Conservation (phyloP, 2,113 vertebrate species). For the Triplophysa siluroides region DNA sequence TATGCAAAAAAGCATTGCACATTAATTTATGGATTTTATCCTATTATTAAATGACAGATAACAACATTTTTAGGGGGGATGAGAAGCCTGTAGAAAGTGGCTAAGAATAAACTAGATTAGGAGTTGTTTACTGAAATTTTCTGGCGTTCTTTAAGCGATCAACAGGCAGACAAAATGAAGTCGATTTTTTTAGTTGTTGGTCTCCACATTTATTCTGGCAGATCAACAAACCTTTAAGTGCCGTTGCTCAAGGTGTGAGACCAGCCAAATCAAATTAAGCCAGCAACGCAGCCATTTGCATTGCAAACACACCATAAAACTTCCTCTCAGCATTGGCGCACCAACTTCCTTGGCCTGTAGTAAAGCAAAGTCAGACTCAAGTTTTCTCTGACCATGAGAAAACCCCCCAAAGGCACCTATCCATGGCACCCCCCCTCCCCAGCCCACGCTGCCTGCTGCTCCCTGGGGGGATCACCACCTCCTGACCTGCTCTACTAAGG, state of each 20-base stretch:
- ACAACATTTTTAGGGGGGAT: no score
- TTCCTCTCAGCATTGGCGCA: neutral
- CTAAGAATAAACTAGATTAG: no score
- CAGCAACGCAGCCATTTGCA: slow-evolving; percentile 62
- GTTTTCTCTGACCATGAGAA: slow-evolving; percentile 51
- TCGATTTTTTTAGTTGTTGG: neutral
- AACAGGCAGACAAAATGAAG: neutral
- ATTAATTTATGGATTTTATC: no score
- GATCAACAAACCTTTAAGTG: slow-evolving; percentile 39
- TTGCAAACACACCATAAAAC: slow-evolving; percentile 66
- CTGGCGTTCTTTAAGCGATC: neutral
- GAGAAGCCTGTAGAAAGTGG: no score
- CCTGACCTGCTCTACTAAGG: slow-evolving; percentile 69
- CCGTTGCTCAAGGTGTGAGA: slow-evolving; percentile 35
- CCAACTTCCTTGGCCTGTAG: slow-evolving; percentile 18
- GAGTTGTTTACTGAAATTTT: neutral
- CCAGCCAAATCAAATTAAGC: slow-evolving; percentile 59
- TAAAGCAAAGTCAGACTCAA: slow-evolving; percentile 46
- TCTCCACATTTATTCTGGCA: neutral
- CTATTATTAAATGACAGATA: no score
- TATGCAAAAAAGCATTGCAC: no score
- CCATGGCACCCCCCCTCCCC: slow-evolving; percentile 49
- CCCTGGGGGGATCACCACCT: slow-evolving; percentile 66
- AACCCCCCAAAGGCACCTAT: slow-evolving; percentile 36
- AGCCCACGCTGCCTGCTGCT: slow-evolving; percentile 57